Evolutionary conservation across 30 jellyfish, hydroid and myxozoan species (phyloP).

Genomic region (Catostylus mosaicus): DNA sequence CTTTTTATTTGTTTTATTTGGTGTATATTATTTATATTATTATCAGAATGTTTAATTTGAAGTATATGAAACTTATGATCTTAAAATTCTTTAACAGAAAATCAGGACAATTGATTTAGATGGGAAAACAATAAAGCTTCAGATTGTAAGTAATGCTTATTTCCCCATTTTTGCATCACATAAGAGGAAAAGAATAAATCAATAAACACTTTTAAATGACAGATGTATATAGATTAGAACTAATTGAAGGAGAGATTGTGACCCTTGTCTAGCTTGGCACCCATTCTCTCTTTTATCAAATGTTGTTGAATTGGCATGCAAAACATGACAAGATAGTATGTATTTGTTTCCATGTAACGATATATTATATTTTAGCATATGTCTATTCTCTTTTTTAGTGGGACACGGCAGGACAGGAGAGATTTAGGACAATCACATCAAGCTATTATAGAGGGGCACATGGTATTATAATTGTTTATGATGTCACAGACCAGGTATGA

Average conservation of each 20-base stretch:
- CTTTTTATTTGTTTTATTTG: no score
- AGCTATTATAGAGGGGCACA: slow-evolving; percentile 99
- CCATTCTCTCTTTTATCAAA: no score
- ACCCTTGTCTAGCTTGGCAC: no score
- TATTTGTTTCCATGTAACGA: not conserved
- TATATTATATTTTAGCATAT: not conserved
- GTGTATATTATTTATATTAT: no score
- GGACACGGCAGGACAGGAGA: slow-evolving; percentile 99
- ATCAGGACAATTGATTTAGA: slow-evolving; percentile 97
- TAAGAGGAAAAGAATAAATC: no score
- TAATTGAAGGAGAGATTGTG: no score
- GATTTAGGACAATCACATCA: slow-evolving; percentile 99
- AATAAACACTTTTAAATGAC: no score
- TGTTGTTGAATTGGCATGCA: no score
- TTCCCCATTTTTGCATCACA: not conserved
- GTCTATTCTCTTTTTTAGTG: slow-evolving; percentile 65
- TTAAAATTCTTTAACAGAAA: no score
- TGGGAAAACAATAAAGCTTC: slow-evolving; percentile 98
- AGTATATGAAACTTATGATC: no score
- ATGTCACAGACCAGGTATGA: slow-evolving; percentile 98
- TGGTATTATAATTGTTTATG: slow-evolving; percentile 99
- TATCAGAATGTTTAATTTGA: no score
- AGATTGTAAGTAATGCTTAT: slow-evolving; percentile 80
- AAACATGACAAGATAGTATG: not conserved
- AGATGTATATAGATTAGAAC: no score